These are phyloP conservation scores for Agelas oroides DNA, from an alignment of 37 sponge, comb jelly and placozoan species.

Conservation along the genomic window DNA sequence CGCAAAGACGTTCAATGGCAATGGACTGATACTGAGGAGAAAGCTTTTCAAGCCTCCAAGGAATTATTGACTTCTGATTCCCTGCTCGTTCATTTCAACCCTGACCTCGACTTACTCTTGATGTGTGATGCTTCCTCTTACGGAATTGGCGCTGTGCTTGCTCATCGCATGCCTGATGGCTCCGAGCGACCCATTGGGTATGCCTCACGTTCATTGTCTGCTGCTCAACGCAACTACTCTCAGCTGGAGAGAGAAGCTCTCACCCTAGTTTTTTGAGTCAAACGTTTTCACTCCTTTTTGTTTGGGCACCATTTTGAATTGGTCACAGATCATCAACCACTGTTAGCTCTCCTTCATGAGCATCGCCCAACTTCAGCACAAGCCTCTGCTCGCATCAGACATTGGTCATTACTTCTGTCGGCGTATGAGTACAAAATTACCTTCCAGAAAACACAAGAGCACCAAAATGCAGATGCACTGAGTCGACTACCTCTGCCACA, in stretches of 20 bases:
- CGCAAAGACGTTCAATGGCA: not conserved
- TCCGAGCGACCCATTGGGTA: no score
- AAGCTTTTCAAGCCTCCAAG: conserved; percentile 56
- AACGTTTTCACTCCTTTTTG: no score
- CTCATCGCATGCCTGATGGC: no score
- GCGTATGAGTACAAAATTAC: conserved; percentile 30
- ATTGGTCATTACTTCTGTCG: conserved; percentile 30
- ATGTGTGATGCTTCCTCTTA: no score
- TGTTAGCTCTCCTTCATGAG: conserved; percentile 14
- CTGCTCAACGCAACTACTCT: not conserved
- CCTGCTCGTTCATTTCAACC: conserved; percentile 49
- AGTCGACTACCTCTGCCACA: conserved; percentile 19
- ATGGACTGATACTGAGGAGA: conserved; percentile 27
- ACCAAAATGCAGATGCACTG: conserved; percentile 47
- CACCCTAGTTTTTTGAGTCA: not conserved
- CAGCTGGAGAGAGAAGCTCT: conserved; percentile 19
- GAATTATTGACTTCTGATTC: not conserved
- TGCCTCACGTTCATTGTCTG: no score
- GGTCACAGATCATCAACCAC: conserved; percentile 34
- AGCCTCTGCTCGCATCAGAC: conserved; percentile 26
- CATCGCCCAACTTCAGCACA: conserved; percentile 16
- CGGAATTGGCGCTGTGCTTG: no score
- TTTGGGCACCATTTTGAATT: conserved; percentile 5
- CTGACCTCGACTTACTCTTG: no score
- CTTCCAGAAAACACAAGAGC: not conserved